These are phyloP conservation scores for Geophilus truncorum DNA, from an alignment of 2,888 invertebrate species.

Conservation along the genomic window DNA sequence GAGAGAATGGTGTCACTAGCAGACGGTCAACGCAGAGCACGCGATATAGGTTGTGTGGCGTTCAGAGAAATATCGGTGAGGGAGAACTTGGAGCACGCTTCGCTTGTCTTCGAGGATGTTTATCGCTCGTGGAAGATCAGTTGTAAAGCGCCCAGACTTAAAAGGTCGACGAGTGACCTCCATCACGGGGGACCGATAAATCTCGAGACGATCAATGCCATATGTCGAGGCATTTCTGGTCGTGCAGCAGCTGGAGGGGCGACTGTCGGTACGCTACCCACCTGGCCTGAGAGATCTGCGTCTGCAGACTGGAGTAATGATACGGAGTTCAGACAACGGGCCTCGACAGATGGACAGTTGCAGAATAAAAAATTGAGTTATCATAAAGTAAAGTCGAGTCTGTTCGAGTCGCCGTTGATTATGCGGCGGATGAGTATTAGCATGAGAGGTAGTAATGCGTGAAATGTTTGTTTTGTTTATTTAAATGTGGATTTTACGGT, in stretches of 20 bases:
- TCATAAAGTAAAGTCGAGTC: conserved; percentile 43
- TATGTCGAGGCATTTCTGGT: neutral
- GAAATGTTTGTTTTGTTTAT: too few species aligned
- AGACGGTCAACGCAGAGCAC: conserved; percentile 67
- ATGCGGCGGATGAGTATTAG: conserved; percentile 73
- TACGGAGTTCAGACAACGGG: conserved; percentile 60
- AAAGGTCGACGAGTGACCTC: conserved; percentile 57
- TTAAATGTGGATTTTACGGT: too few species aligned
- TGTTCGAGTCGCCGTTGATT: conserved; percentile 49
- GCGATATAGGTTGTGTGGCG: conserved; percentile 72
- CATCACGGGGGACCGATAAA: conserved; percentile 49
- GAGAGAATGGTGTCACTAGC: conserved; percentile 71
- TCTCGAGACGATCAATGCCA: conserved; percentile 36
- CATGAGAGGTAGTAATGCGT: conserved; percentile 59
- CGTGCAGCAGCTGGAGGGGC: neutral
- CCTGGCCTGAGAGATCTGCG: conserved; percentile 34
- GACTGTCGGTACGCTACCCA: conserved; percentile 36
- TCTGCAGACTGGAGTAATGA: neutral
- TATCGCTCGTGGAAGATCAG: conserved; percentile 69
- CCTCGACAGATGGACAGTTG: conserved; percentile 66
- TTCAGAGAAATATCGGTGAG: conserved; percentile 81
- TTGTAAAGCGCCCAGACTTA: conserved; percentile 60
- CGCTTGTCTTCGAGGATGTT: conserved; percentile 64
- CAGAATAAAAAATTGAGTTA: conserved; percentile 41
- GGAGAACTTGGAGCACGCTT: conserved; percentile 72